These are phyloP conservation scores for Chelonus insularis DNA, from an alignment of 1,140 invertebrate species.

Conservation along the genomic window DNA sequence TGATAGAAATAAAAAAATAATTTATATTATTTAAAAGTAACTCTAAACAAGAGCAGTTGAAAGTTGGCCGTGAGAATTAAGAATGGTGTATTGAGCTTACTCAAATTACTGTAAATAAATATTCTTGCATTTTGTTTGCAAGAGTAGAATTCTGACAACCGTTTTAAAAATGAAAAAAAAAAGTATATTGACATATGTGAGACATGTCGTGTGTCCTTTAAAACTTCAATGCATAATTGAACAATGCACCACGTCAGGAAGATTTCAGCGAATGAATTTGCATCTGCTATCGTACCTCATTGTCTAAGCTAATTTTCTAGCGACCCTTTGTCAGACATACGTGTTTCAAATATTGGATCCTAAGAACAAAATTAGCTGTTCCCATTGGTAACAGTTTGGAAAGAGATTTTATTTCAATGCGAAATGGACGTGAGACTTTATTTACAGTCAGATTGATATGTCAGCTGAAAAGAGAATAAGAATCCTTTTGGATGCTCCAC, in stretches of 20 bases:
- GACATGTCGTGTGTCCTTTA: conserved; percentile 36
- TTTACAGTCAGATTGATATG: conserved; percentile 20
- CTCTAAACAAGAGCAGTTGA: no score
- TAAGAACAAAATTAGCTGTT: conserved; percentile 51
- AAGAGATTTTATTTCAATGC: conserved; percentile 27
- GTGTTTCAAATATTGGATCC: conserved; percentile 29
- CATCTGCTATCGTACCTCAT: conserved; percentile 51
- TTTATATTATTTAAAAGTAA: no score
- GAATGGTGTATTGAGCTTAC: no score
- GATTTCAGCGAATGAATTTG: conserved; percentile 46
- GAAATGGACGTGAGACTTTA: conserved; percentile 6
- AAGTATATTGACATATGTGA: conserved; percentile 7
- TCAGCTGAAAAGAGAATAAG: conserved; percentile 5
- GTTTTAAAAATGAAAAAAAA: neutral
- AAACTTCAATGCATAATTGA: conserved; percentile 43
- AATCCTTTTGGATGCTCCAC: conserved; percentile 6
- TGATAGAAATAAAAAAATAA: no score
- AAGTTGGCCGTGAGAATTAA: no score
- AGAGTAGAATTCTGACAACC: neutral
- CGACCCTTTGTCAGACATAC: conserved; percentile 34
- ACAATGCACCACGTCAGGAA: conserved; percentile 41
- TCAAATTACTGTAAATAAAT: no score
- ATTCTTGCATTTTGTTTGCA: no score
- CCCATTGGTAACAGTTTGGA: conserved; percentile 40
- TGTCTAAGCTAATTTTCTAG: conserved; percentile 56